These are phyloP conservation scores for Eupeodes latifasciatus DNA, from an alignment of 2,888 invertebrate genomes.

Conservation along the genomic window DNA sequence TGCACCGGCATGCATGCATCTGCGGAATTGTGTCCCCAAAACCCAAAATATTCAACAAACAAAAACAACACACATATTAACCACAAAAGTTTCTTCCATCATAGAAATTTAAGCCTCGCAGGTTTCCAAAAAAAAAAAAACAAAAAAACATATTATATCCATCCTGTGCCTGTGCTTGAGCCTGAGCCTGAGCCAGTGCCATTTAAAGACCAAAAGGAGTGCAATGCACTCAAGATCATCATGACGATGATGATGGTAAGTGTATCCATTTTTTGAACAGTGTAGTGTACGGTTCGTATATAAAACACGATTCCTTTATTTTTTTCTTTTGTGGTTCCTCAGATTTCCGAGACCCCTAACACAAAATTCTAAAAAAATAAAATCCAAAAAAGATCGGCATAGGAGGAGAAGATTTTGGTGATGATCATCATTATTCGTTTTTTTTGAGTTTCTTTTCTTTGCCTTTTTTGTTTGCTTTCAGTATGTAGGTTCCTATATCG, in stretches of 20 bases:
- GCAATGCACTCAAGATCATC: conserved; percentile 61
- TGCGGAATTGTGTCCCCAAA: conserved; percentile 27
- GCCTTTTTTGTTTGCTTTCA: not conserved
- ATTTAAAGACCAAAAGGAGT: conserved; percentile 40
- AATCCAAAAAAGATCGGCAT: conserved; percentile 38
- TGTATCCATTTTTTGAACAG: conserved; percentile 62
- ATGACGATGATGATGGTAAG: conserved; percentile 35
- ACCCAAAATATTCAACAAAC: not conserved
- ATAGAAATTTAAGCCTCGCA: conserved; percentile 73
- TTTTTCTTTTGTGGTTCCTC: conserved; percentile 57
- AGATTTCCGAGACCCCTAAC: conserved; percentile 66
- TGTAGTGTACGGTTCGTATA: conserved; percentile 19
- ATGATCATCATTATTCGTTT: conserved; percentile 27
- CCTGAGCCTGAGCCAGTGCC: not conserved
- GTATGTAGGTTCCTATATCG: not conserved
- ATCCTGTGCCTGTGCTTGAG: conserved; percentile 22
- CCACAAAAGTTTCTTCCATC: conserved; percentile 55
- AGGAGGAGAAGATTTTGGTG: conserved; percentile 28
- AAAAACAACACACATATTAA: conserved; percentile 9
- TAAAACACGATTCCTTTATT: conserved; percentile 52
- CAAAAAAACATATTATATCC: conserved; percentile 48
- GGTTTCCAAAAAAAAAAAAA: conserved; percentile 26
- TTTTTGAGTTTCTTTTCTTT: conserved; percentile 21
- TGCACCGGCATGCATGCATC: conserved; percentile 67
- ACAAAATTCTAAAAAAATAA: conserved; percentile 64